Base-by-base conservation (phyloP, 2,113 vertebrate genomes). In the Aplodontia rufa region DNA sequence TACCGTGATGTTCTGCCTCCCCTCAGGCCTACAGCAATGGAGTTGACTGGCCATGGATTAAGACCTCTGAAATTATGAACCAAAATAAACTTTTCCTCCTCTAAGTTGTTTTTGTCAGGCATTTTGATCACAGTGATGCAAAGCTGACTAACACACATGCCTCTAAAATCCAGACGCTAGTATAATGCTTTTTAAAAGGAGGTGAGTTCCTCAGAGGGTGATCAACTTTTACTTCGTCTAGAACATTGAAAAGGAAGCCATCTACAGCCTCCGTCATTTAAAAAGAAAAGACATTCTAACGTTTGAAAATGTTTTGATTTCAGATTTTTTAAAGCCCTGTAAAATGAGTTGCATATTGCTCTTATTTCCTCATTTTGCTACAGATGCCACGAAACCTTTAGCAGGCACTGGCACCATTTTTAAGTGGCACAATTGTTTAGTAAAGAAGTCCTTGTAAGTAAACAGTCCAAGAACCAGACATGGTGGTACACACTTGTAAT, bases 111-210 rank as follows among this genome's bases (percentile, higher is more conserved):
- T 8, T 60, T 60, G 24, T 60, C 24, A 28, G 24, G 58, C 28
- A 9, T 60, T 26, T 60, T 60, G 24, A 60, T 60, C 58, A 60
- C 9, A 11, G 58, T 10, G 58, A 60, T 10, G 24, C 58, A 60
- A 60, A 60, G 58, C 24, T 60, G 58, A 60, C 58, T 60, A 60
- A 60, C 24, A 60, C 8, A 60, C 58, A 60, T 60, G 24, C 26
- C n/a, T 78, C 40, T 93, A n/a, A 83, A 84, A 62, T 82, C 75
- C 22, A 87, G n/a, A 91, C 85, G 76, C 66, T 6, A 80, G 37
- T 12, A 62, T 0, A 49, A 68, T 74, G 19, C 64, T 71, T 72
- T 69, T 81, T 49, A 86, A 91, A 87, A n/a, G 80, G 35, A 5
- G 26, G 6, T 81, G 10, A 58, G 5, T 51, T 47, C 26, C 5